phyloP scores from a whole-genome alignment of 2,113 vertebrate genomes.

The Lophotis ruficrista region DNA sequence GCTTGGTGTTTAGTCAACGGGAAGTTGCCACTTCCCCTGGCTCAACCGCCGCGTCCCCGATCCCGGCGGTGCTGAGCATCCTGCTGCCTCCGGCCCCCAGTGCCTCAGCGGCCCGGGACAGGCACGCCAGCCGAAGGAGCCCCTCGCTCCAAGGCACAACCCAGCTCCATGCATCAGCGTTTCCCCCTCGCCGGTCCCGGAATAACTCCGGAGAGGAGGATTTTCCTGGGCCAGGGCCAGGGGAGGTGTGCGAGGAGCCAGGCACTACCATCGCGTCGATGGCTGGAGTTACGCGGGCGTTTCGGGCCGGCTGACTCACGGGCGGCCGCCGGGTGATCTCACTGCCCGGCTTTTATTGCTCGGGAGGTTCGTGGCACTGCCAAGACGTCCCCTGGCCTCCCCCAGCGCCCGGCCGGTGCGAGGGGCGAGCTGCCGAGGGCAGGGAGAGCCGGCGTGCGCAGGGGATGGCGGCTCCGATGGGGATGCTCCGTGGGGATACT shows the following conservation, averaged over 20 bases:
- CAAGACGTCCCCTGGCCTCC: neutral
- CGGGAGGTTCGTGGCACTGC: neutral
- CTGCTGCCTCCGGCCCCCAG: neutral
- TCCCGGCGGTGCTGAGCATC: neutral
- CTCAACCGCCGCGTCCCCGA: neutral
- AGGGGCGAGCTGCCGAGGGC: neutral
- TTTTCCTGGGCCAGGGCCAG: neutral
- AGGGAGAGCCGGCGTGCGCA: accelerated
- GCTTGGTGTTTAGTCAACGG: neutral
- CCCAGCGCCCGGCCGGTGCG: accelerated
- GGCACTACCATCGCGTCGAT: neutral
- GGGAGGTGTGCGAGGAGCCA: neutral
- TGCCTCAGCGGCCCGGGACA: accelerated
- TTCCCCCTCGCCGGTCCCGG: neutral
- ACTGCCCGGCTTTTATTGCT: neutral
- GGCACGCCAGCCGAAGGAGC: neutral
- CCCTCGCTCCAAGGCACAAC: accelerated
- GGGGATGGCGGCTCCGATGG: accelerated
- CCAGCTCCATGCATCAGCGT: neutral
- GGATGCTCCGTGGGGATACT: neutral
- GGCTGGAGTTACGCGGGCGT: neutral
- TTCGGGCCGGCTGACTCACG: neutral
- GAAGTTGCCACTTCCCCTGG: neutral
- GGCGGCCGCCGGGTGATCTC: neutral
- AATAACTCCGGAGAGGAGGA: neutral